Conservation (phyloP, 2,888 invertebrate species). For the Timandra comae region DNA sequence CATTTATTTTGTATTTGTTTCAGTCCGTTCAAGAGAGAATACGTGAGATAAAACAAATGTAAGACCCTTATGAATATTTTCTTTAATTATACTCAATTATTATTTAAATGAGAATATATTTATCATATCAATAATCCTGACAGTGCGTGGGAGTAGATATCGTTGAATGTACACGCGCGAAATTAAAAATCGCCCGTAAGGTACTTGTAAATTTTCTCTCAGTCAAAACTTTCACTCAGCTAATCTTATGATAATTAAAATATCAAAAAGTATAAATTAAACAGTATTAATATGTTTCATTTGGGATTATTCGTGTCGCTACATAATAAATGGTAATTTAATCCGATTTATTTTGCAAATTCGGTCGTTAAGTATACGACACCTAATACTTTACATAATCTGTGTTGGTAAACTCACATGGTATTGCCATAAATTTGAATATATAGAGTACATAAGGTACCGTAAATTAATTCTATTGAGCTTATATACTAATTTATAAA, state of each 20-base stretch:
- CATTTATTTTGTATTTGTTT: constrained; percentile 32
- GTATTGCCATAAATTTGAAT: background rate
- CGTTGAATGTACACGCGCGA: no score
- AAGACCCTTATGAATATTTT: constrained; percentile 36
- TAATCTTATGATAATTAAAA: constrained; percentile 1
- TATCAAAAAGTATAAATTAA: background rate
- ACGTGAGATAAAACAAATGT: constrained; percentile 46
- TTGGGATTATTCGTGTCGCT: background rate
- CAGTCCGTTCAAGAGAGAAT: constrained; percentile 47
- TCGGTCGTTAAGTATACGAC: constrained; percentile 6
- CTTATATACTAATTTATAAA: no score
- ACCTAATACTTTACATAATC: constrained; percentile 24
- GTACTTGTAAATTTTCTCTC: background rate
- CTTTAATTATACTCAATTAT: constrained; percentile 19
- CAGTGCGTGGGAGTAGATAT: no score
- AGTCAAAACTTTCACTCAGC: background rate
- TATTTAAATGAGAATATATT: constrained; percentile 18
- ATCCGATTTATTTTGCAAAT: constrained; percentile 9
- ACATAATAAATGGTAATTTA: constrained; percentile 7
- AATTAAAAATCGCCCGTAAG: no score
- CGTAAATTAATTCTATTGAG: no score
- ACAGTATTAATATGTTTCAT: background rate
- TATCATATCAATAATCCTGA: no score
- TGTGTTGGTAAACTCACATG: no score
- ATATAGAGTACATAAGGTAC: background rate